phyloP scores from a whole-genome alignment of 2,888 invertebrate genomes.

The Taenaris catops region DNA sequence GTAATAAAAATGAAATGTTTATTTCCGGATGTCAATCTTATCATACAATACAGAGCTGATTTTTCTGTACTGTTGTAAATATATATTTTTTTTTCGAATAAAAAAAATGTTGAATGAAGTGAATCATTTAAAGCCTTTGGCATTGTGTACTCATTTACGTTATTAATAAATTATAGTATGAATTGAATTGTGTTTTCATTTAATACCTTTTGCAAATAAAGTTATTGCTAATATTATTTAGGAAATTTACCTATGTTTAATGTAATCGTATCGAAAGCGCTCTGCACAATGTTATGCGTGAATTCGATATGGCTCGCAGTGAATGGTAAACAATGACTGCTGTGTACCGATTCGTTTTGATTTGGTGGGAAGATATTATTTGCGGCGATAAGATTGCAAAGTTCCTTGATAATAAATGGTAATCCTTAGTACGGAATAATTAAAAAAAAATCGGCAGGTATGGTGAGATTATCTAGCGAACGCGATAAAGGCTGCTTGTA shows the following conservation, averaged over 20 bases:
- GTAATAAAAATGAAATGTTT: conserved; percentile 34
- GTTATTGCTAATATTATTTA: no score
- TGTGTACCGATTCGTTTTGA: conserved; percentile 34
- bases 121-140: conserved; percentile 77
- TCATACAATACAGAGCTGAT: conserved; percentile 67
- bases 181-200: conserved; percentile 45
- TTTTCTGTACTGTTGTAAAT: conserved; percentile 72
- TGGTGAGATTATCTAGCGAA: conserved; percentile 61
- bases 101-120: conserved; percentile 72
- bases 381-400: conserved; percentile 68
- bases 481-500: conserved; percentile 59
- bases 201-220: no score
- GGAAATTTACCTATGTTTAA: no score
- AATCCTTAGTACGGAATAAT: conserved; percentile 69
- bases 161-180: conserved; percentile 80
- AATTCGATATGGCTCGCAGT: conserved; percentile 22
- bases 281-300: not conserved
- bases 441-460: conserved; percentile 76
- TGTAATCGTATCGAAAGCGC: no score
- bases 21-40: conserved; percentile 58
- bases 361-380: conserved; percentile 56
- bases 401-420: conserved; percentile 63
- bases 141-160: conserved; percentile 81
- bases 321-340: conserved; percentile 16
- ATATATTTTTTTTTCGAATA: conserved; percentile 69